Evolutionary conservation across 1,140 invertebrate species (phyloP).

Genomic region (Calliphora vicina): DNA sequence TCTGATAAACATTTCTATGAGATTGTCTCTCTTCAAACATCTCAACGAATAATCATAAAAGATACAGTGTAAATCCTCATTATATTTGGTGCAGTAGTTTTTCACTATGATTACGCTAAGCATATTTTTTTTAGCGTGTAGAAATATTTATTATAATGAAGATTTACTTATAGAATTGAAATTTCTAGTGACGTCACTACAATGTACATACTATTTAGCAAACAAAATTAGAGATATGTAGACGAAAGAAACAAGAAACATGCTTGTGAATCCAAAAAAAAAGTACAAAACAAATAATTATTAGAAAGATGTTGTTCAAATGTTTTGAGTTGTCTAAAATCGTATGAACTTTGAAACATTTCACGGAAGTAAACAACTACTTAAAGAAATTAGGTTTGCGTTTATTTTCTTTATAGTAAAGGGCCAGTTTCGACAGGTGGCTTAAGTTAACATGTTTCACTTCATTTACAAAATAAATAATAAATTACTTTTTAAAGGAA

Average conservation of each 20-base stretch:
- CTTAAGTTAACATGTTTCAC: not conserved
- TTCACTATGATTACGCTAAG: too few species aligned
- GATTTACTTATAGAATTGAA: not conserved
- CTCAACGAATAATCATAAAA: too few species aligned
- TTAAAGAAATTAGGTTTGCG: not conserved
- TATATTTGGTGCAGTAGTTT: too few species aligned
- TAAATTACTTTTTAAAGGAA: too few species aligned
- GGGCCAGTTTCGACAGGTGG: too few species aligned
- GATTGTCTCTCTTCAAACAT: too few species aligned
- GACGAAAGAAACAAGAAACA: not conserved
- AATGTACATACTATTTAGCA: too few species aligned
- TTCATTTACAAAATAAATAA: too few species aligned
- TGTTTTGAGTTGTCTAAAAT: not conserved
- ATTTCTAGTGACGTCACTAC: not conserved
- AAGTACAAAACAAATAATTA: not conserved
- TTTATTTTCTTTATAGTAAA: not conserved
- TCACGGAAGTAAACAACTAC: not conserved
- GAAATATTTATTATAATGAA: constrained; percentile 13
- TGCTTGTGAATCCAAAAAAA: not conserved
- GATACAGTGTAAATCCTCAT: too few species aligned
- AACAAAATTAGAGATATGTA: too few species aligned
- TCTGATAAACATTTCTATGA: too few species aligned
- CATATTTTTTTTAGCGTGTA: too few species aligned
- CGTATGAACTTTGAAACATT: not conserved
- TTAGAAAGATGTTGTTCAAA: not conserved